Evolutionary conservation across 92 coral and sea anemone species (phyloP), one percentile per base, ranked within the genome.

Genomic region (Siderastrea radians): DNA sequence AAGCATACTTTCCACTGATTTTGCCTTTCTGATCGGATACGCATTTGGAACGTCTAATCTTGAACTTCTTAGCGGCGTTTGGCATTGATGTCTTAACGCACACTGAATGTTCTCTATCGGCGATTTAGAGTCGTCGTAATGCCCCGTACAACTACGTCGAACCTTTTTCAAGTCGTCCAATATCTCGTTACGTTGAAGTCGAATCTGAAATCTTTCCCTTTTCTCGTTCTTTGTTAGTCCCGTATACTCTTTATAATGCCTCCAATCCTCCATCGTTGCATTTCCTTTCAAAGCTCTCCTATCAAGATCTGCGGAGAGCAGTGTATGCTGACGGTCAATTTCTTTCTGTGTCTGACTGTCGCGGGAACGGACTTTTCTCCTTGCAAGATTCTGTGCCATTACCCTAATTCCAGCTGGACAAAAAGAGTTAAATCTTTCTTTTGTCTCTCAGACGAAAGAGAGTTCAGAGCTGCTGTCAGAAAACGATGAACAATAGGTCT

Each of bases 21-120:
- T 91, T 46, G 88, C 83, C 63, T 92, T 88, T 77, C 96, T 93
- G 10, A 93, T 58, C 0, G 91, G 82, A 44, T 77, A 68, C 10
- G 49, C 82, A 26, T 68, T 83, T 1, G 94, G 93, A 15, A 85
- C 94, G 53, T 80, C 65, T 46, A 93, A 53, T 14, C 94, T 89
- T 14, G 96, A 82, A 64, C 87, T 85, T 78, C 88, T 88, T 1
- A 68, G 75, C 2, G 98, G 98, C 17, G 96, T 93, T 79, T 59
- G 82, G 76, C 82, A 72, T 52, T 91, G 92, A 3, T 87, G 86
- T 1, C 84, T 87, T 69, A 95, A 80, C 0, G 98, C 98, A 38
- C 89, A 66, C 74, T 95, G 96, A 48, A 95, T 95, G 50, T 95
- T 95, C 82, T 93, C 95, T 75, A 95, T 81, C 12, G 96, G 95